Conservation (phyloP, 2,113 vertebrate genomes). For the Triplophysa dalaica region DNA sequence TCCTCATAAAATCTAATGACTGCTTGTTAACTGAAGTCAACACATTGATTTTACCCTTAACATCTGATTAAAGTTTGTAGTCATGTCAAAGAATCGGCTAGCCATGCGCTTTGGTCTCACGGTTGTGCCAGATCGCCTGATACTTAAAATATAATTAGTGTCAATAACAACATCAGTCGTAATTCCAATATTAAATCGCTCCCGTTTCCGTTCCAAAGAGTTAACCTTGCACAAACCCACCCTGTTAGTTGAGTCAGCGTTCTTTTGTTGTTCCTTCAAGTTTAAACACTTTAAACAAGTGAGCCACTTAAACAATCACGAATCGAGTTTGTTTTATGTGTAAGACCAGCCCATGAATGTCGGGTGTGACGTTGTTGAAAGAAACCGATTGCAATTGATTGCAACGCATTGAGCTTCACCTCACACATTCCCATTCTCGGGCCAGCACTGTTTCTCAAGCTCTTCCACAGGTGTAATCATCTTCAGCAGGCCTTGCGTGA, state of each 20-base stretch:
- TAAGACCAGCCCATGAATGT: background rate
- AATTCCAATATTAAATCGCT: too few species aligned
- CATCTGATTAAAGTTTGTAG: constrained; percentile 40
- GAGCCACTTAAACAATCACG: background rate
- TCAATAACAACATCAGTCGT: too few species aligned
- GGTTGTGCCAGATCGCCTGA: background rate
- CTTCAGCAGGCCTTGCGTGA: constrained; percentile 12
- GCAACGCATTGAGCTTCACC: background rate
- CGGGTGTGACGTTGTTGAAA: background rate
- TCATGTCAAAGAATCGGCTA: constrained; percentile 9
- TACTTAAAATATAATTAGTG: too few species aligned
- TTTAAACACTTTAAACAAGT: background rate
- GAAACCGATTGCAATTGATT: background rate
- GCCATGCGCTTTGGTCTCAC: background rate
- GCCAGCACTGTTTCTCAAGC: background rate
- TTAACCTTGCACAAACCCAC: too few species aligned
- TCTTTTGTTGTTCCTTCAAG: too few species aligned
- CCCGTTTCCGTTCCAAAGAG: too few species aligned
- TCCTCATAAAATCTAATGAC: constrained; percentile 33
- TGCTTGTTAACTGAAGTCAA: constrained; percentile 33
- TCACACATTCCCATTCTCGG: background rate
- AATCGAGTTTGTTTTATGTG: background rate
- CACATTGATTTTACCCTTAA: constrained; percentile 47
- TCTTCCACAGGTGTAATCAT: constrained; percentile 31
- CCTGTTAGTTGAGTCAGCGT: too few species aligned